A percentile compares a stretch with the other conserved stretches of the same genome.
Evolutionary conservation across 2,797 vertebrate species (phyloP).

Genomic region (Setipinna tenuifilis): DNA sequence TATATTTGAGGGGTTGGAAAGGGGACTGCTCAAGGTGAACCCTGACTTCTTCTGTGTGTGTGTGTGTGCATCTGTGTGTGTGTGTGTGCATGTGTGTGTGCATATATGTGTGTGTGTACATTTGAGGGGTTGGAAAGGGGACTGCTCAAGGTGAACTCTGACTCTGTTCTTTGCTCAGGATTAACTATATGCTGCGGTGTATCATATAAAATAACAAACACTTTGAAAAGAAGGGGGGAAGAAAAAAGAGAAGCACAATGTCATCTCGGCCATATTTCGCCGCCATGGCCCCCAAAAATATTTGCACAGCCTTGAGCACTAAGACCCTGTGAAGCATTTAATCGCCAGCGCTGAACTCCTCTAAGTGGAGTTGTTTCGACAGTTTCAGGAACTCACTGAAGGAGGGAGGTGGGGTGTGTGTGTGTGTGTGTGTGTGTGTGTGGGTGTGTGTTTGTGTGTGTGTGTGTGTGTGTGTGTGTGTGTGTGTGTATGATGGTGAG

Average conservation of each 20-base stretch:
- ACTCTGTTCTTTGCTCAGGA: no score
- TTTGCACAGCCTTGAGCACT: background rate
- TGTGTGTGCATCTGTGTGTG: no score
- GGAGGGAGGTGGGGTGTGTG: no score
- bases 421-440: no score
- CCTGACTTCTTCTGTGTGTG: background rate
- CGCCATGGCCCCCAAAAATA: background rate
- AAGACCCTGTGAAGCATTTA: background rate
- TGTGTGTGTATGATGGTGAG: background rate
- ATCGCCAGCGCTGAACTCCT: background rate
- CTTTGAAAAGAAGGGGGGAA: background rate
- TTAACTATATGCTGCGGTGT: background rate
- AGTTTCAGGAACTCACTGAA: background rate
- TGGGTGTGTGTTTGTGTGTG: no score
- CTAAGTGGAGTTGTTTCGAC: conserved; percentile 8
- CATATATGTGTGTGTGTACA: no score
- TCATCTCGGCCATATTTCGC: background rate
- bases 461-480: no score
- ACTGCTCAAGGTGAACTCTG: no score
- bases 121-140: no score
- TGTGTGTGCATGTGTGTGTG: no score
- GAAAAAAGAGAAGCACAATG: background rate
- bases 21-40: no score
- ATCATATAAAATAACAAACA: background rate
- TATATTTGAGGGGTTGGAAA: no score